Conservation (phyloP, 64 coral and sea anemone species). For the Pocillopora damicornis region DNA sequence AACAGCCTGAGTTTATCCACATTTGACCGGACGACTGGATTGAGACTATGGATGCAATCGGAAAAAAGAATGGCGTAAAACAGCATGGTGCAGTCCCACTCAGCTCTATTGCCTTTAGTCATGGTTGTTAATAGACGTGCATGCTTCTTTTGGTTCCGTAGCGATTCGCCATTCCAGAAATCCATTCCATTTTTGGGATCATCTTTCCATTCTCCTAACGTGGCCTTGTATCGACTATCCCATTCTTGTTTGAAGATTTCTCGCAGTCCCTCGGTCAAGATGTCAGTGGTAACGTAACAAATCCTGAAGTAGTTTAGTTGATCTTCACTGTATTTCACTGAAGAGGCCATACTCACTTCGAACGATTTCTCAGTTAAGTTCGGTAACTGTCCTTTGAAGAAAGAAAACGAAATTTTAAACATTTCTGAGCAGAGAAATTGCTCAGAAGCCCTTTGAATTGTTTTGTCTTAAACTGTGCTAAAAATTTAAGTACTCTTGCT, state of each 20-base stretch:
- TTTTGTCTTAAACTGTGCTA: too few relatives aligned
- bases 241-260: background rate
- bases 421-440: too few relatives aligned
- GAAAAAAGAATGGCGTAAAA: background rate
- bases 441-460: too few relatives aligned
- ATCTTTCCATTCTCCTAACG: background rate
- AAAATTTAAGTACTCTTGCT: too few relatives aligned
- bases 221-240: background rate
- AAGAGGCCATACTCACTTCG: background rate
- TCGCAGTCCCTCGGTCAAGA: background rate
- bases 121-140: background rate
- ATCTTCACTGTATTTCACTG: background rate
- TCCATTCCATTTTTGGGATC: background rate
- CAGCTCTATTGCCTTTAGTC: background rate
- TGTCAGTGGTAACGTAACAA: background rate
- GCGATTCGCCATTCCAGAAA: background rate
- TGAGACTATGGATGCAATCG: background rate
- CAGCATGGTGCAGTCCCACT: background rate
- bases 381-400: too few relatives aligned
- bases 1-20: background rate
- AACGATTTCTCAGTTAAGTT: too few relatives aligned
- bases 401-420: too few relatives aligned
- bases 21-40: background rate
- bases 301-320: background rate
- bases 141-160: background rate